Percentiles rank a stretch among this genome's conserved stretches.
phyloP scores from a whole-genome alignment of 2,113 vertebrate species.

The Abramis brama region DNA sequence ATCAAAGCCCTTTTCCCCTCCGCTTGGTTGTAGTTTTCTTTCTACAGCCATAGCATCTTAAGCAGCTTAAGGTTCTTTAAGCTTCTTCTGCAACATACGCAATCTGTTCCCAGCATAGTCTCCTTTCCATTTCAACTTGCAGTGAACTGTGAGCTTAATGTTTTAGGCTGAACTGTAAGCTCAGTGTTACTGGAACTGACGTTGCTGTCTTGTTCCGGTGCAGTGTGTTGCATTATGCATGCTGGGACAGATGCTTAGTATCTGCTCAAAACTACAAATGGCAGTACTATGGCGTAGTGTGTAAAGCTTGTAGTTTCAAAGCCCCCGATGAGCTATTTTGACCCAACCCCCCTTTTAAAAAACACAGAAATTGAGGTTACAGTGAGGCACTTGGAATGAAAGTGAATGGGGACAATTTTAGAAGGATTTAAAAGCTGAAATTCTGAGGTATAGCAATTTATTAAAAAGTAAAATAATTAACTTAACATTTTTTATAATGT shows the following conservation, averaged over 20 bases:
- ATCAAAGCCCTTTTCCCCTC: background rate
- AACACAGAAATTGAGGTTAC: no score
- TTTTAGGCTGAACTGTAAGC: slow-evolving; percentile 1
- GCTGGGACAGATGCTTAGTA: background rate
- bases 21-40: background rate
- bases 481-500: background rate
- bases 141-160: slow-evolving; percentile 13
- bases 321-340: no score
- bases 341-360: no score
- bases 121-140: slow-evolving; percentile 7
- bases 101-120: slow-evolving; percentile 6
- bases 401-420: no score
- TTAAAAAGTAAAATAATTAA: no score
- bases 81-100: background rate
- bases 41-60: background rate
- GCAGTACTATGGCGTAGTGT: background rate
- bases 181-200: slow-evolving; percentile 5
- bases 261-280: background rate
- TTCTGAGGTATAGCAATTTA: background rate
- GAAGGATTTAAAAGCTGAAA: background rate
- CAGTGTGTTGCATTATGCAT: slow-evolving; percentile 27
- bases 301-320: background rate
- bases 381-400: no score
- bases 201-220: background rate
- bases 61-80: slow-evolving; percentile 1